Base-by-base conservation (phyloP, 2,113 vertebrate species). In the Litocranius walleri region DNA sequence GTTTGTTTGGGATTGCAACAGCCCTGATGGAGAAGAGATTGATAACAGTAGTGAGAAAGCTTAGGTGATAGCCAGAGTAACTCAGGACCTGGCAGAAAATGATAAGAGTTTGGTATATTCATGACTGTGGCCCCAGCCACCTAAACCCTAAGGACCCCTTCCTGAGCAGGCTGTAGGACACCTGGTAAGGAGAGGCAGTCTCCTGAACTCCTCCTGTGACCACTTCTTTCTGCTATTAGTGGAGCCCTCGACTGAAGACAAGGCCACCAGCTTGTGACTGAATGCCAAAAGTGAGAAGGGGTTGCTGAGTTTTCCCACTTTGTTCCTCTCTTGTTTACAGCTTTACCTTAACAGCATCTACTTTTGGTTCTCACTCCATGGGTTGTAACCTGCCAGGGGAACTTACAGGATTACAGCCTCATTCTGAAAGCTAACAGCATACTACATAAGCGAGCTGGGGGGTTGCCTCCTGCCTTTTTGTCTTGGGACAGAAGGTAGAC, bases 241-340 rank as follows among this genome's bases (percentile, higher is more conserved):
- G 5, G 25, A 83, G 91, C 43, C n/a, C 29, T 84, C 2, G 11
- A 48, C 17, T 36, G 30, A 27, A 77, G 43, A 80, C 87, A 43
- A 45, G 67, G 59, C 29, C 56, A 43, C 30, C 30, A 13, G 36
- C 8, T 30, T 27, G 45, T 40, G 86, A 43, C 83, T 15, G 61
- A 57, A 80, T 5, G 52, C 61, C 77, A 9, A 12, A 25, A 14
- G 13, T 6, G 14, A 81, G 40, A 89, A 62, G 30, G 36, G 33
- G 27, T 80, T 67, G 36, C 17, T 87, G 64, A 7, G 2, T 59
- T n/a, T 19, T 14, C 56, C 25, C 36, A 6, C 25, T 88, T 88
- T 61, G 29, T n/a, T 95, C 93, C 57, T 67, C 94, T 94, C 30
- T 83, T 95, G 64, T 95, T 91, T 90, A 87, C 50, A 98, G 45